These are phyloP conservation scores for Bostrychus sinensis DNA, from an alignment of 2,113 vertebrate species.

Conservation along the genomic window DNA sequence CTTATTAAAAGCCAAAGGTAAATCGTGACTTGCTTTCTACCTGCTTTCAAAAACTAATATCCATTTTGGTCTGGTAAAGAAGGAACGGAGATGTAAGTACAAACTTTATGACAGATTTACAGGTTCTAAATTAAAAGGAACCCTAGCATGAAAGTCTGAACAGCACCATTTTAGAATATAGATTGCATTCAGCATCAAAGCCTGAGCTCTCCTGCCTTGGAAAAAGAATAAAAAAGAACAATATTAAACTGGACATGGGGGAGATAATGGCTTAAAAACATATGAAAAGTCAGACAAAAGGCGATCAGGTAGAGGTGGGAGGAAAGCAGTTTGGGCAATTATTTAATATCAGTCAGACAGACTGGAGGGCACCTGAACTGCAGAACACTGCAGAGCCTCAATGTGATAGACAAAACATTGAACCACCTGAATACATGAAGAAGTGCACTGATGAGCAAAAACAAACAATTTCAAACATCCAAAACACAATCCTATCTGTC, in stretches of 20 bases:
- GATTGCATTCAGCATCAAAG: conserved; percentile 47
- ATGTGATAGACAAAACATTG: conserved; percentile 21
- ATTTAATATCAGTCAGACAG: conserved; percentile 18
- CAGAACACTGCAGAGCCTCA: conserved; percentile 6
- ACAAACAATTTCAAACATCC: conserved; percentile 8
- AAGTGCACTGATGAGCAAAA: conserved; percentile 18
- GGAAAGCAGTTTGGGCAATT: conserved; percentile 16
- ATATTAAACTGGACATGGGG: conserved; percentile 35
- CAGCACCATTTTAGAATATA: conserved; percentile 61
- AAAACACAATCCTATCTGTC: conserved; percentile 11
- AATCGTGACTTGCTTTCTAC: conserved; percentile 21
- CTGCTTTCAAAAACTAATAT: conserved; percentile 34
- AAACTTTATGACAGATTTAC: conserved; percentile 58
- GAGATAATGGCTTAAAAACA: conserved; percentile 38
- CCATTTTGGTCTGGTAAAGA: conserved; percentile 46
- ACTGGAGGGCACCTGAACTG: conserved; percentile 24
- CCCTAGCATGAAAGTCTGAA: conserved; percentile 66
- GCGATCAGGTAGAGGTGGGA: too few relatives aligned
- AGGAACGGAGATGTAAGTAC: conserved; percentile 47
- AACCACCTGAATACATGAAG: conserved; percentile 18
- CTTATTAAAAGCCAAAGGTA: conserved; percentile 46
- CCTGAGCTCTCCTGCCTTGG: conserved; percentile 38
- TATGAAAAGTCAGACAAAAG: conserved; percentile 24
- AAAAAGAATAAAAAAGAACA: conserved; percentile 50
- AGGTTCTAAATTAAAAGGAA: conserved; percentile 65